phyloP scores from a whole-genome alignment of 2,888 invertebrate species.

The Blastobasis lacticolella region DNA sequence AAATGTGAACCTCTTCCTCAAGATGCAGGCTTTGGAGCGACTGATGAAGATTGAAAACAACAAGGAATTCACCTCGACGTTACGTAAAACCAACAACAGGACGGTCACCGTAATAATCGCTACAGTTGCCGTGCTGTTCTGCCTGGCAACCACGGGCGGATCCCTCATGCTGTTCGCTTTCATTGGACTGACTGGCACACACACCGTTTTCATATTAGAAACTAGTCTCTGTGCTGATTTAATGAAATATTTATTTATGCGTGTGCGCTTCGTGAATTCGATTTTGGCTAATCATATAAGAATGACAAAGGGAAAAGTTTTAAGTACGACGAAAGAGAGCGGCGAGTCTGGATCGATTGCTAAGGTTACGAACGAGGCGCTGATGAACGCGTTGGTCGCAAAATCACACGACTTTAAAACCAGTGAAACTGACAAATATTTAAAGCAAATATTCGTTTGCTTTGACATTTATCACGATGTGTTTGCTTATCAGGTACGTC shows the following conservation, averaged over 20 bases:
- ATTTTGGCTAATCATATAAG: conserved; percentile 36
- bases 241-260: conserved; percentile 32
- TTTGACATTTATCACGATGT: conserved; percentile 27
- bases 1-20: conserved; percentile 36
- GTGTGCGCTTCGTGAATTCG: conserved; percentile 36
- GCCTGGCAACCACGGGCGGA: conserved; percentile 9
- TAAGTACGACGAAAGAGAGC: conserved; percentile 4
- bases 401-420: conserved; percentile 28
- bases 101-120: conserved; percentile 17
- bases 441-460: conserved; percentile 28
- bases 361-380: conserved; percentile 16
- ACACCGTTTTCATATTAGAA: conserved; percentile 31
- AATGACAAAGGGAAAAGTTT: conserved; percentile 1
- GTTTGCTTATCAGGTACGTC: conserved; percentile 33
- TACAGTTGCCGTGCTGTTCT: conserved; percentile 10
- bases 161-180: conserved; percentile 2
- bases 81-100: conserved; percentile 19
- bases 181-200: conserved; percentile 12
- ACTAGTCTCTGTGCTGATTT: conserved; percentile 31
- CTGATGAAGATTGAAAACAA: conserved; percentile 30
- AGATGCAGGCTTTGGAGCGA: conserved; percentile 43
- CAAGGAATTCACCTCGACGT: conserved; percentile 20
- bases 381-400: conserved; percentile 26
- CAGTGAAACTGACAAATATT: conserved; percentile 28
- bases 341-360: no score